Conservation (phyloP, 2,113 vertebrate genomes). For the Phaethornis superciliosus region DNA sequence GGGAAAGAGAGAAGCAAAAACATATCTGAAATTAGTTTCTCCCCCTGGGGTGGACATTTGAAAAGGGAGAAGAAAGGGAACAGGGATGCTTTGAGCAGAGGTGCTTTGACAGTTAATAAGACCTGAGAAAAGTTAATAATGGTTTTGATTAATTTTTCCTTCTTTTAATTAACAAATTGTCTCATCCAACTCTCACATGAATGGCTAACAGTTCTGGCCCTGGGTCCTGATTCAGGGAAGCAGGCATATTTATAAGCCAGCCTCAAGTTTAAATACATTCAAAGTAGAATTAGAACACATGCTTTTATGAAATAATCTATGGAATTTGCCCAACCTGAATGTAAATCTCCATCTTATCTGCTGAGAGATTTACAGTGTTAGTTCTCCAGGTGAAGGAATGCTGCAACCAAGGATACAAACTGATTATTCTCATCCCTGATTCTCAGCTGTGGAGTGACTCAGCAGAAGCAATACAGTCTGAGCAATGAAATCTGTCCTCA, state of each 20-base stretch:
- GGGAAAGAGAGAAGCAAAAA: not conserved
- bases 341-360: not conserved
- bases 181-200: not conserved
- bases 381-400: slow-evolving; percentile 1
- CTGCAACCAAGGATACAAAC: not conserved
- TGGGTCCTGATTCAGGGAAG: not conserved
- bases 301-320: not conserved
- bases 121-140: not conserved
- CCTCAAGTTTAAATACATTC: not conserved
- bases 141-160: not conserved
- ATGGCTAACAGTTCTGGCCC: not conserved
- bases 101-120: not conserved
- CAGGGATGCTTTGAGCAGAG: not conserved
- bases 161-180: not conserved
- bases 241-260: not conserved
- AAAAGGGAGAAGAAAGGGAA: not conserved
- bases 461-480: slow-evolving; percentile 9
- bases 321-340: not conserved
- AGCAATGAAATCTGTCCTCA: not conserved
- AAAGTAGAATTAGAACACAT: not conserved
- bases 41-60: not conserved
- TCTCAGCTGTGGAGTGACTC: slow-evolving; percentile 30
- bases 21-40: not conserved
- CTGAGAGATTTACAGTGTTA: slow-evolving; percentile 6
- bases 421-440: not conserved